These are phyloP conservation scores for Drosophila hamatofila DNA, from an alignment of 2,888 invertebrate species.

Conservation along the genomic window DNA sequence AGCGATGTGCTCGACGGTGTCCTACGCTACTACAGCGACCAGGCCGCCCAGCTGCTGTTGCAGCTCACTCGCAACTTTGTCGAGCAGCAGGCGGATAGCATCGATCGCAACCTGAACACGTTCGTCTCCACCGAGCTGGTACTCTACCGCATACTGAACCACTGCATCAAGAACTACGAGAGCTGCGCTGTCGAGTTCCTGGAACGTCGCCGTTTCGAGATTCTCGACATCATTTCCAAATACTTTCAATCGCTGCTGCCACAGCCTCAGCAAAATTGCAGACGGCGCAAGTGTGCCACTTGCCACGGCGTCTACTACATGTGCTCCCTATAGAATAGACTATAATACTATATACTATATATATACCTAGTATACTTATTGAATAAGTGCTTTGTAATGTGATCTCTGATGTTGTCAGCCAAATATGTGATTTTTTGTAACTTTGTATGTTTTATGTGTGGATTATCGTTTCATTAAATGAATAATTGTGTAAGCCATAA, in stretches of 20 bases:
- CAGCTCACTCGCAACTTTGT: slow-evolving; percentile 69
- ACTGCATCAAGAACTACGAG: slow-evolving; percentile 65
- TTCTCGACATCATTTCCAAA: slow-evolving; percentile 37
- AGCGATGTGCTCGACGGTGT: slow-evolving; percentile 69
- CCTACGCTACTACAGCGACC: slow-evolving; percentile 57
- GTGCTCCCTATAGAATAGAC: slow-evolving; percentile 31
- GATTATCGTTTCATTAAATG: slow-evolving; percentile 9
- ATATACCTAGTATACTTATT: not conserved
- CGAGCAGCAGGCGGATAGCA: slow-evolving; percentile 63
- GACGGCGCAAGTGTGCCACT: slow-evolving; percentile 32
- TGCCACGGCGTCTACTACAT: slow-evolving; percentile 58
- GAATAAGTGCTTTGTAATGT: slow-evolving; percentile 12
- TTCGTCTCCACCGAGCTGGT: slow-evolving; percentile 77
- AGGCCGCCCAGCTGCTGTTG: slow-evolving; percentile 59
- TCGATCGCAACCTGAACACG: slow-evolving; percentile 61
- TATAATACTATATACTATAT: too few species aligned
- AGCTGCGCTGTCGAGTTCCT: slow-evolving; percentile 57
- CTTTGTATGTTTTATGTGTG: not conserved
- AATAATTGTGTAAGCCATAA: not conserved
- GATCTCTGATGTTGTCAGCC: not conserved
- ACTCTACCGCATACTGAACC: slow-evolving; percentile 71
- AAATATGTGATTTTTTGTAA: slow-evolving; percentile 4
- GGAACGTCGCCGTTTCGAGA: slow-evolving; percentile 39
- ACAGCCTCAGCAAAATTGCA: slow-evolving; percentile 19
- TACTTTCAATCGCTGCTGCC: slow-evolving; percentile 55